Evolutionary conservation across 2,888 invertebrate genomes (phyloP), one percentile per base, ranked within the genome.

Genomic region (Rutpela maculata): DNA sequence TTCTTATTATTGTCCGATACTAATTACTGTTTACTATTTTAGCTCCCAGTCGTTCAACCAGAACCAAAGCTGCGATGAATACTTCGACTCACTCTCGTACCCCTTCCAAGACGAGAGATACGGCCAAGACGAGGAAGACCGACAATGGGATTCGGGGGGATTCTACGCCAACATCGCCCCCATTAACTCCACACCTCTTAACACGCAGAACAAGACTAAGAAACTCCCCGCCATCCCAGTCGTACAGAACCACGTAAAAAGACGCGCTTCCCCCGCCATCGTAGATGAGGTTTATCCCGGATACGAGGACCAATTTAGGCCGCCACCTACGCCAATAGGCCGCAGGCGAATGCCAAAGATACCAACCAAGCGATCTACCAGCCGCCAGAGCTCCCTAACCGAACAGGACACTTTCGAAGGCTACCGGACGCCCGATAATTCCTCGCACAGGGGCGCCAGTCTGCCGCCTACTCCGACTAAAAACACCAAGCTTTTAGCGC

Each of bases 101-200:
- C 92, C 92, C 70, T 94, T 92, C 88, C 93, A 93, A 87, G 91
- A 93, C 78, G 91, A 90, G 76, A 85, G 92, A 77, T 92, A 92
- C 85, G 92, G 92, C 60, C 91, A 92, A 85, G 92, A 92, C 78
- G 94, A 95, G 77, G 94, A 94, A 86, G 93, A 94, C 83, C 91
- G 94, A 11, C 94, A 94, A 85, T 95, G 95, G 95, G 95, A 95
- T 85, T 93, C 93, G 60, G 94, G 94, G 86, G 94, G 95, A 89
- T 92, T 74, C 70, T 81, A 79, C 43, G 65, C 75, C 7, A 89
- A 88, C 72, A 79, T 80, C 26, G 79, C 81, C 15, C 84, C 84
- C 60, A 80, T 89, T 38, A 35, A 11, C 15, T 38, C 83, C n/a
- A 80, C 81, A 17, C 84, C 84, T 60, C 80, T 89, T 59, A 35